A percentile compares a stretch with the other conserved stretches of the same genome.
phyloP scores from a whole-genome alignment of 2,888 invertebrate species.

The Andrena bucephala region DNA sequence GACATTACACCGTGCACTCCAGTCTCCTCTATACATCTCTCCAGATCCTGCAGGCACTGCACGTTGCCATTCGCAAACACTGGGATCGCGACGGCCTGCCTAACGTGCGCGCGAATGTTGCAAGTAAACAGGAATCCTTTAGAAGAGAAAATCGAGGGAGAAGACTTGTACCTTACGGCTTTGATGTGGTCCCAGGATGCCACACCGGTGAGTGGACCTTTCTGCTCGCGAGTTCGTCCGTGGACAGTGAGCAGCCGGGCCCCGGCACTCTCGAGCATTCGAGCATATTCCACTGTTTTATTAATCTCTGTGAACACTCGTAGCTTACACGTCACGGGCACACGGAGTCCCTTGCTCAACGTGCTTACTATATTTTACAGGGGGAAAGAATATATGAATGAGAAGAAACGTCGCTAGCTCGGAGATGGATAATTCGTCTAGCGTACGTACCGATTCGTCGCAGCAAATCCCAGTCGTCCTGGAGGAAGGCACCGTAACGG shows the following conservation, averaged over 20 bases:
- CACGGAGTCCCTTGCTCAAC: conserved; percentile 89
- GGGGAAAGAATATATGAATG: neutral
- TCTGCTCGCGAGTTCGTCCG: conserved; percentile 97
- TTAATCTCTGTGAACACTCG: conserved; percentile 94
- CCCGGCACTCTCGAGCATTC: conserved; percentile 97
- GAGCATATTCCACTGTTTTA: conserved; percentile 95
- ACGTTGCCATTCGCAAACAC: conserved; percentile 99
- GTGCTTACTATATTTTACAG: conserved; percentile 87
- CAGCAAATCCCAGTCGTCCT: conserved; percentile 97
- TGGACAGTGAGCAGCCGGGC: conserved; percentile 97
- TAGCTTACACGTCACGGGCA: conserved; percentile 99
- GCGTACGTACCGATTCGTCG: conserved; percentile 90
- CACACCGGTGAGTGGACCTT: conserved; percentile 97
- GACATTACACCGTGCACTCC: conserved; percentile 95
- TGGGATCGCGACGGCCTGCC: conserved; percentile 94
- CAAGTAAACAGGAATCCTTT: neutral
- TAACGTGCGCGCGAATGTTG: conserved; percentile 78
- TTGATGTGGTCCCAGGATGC: conserved; percentile 97
- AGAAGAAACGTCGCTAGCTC: neutral
- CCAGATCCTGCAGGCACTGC: conserved; percentile 94
- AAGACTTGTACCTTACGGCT: conserved; percentile 90
- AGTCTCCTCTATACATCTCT: conserved; percentile 93
- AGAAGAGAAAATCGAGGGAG: neutral
- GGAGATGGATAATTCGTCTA: no score
- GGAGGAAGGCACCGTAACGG: conserved; percentile 97